Evolutionary conservation across 1,140 invertebrate species (phyloP), one percentile per base, ranked within the genome.

Genomic region (Aleiodes sp.): DNA sequence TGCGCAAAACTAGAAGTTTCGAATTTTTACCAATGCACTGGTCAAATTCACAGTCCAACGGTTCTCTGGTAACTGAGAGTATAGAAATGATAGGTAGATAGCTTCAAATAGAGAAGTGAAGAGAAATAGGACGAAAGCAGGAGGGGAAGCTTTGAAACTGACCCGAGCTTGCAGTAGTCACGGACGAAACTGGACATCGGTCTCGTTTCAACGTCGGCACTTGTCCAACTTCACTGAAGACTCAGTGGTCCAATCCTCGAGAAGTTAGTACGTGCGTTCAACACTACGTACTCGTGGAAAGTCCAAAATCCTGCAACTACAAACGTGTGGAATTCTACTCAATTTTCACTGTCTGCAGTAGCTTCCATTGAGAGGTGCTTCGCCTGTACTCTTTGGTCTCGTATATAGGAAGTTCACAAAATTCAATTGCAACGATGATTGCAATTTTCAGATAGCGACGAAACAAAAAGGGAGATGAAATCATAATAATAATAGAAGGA

Each of bases 121-220:
- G 64, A 70, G 65, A 67, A 31, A 46, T 41, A 33, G 37, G 2
- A 2, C 14, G 35, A 33, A 31, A 37, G 12, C 1, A 31, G 10
- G 33, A 19, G 37, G 16, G 21, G 12, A 28, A 60, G 7, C 4
- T 68, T 63, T 64, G 37, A 70, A 73, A 71, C 43, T 63, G 35
- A 72, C 59, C 66, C 60, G 52, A 60, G 46, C 57, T 41, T 41
- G 33, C 43, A 76, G 72, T 71, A 70, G 74, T 73, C 75, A 75
- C 70, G 67, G 70, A 69, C 70, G 68, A 65, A 66, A 72, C 62
- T 70, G 67, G 14, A 33, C 65, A 66, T 65, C 52, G 19, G 26
- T 19, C 59, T 21, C 29, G 31, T 19, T 33, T 31, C 29, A 41
- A 31, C 31, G 24, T 43, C 39, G 29, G n/a, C 63, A 65, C 63